These are phyloP conservation scores for Apolygus lucorum DNA, from an alignment of 1,140 invertebrate species.

Conservation along the genomic window DNA sequence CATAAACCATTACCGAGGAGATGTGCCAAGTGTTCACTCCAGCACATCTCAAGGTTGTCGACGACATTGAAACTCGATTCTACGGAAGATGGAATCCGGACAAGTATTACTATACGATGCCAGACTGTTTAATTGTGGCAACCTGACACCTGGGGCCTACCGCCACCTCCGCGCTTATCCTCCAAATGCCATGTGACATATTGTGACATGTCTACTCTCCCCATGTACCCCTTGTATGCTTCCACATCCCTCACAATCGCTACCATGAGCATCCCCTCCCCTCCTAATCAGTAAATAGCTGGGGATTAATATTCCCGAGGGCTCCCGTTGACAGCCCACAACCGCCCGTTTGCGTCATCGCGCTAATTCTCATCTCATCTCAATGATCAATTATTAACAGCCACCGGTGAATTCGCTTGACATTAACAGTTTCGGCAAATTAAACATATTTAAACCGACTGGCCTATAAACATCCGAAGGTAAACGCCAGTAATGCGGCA, in stretches of 20 bases:
- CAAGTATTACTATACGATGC: too few relatives aligned
- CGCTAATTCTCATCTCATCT: constrained; percentile 9
- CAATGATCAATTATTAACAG: constrained; percentile 5
- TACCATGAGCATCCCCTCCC: too few relatives aligned
- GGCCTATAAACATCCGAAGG: too few relatives aligned
- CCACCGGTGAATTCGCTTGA: neutral
- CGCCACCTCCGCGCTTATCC: neutral
- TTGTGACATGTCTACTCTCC: neutral
- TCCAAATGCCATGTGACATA: neutral
- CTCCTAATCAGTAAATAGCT: constrained; percentile 8
- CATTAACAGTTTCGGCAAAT: too few relatives aligned
- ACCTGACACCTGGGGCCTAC: neutral
- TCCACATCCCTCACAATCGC: too few relatives aligned
- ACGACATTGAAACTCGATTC: too few relatives aligned
- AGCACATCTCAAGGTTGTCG: too few relatives aligned
- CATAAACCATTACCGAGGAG: too few relatives aligned
- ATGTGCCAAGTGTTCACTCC: too few relatives aligned
- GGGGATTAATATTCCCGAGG: constrained; percentile 9
- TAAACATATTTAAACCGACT: too few relatives aligned
- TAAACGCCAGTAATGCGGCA: too few relatives aligned
- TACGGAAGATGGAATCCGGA: too few relatives aligned
- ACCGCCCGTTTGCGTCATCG: neutral
- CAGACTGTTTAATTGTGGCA: neutral
- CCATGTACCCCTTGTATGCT: neutral
- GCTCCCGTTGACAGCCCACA: constrained; percentile 14